These are phyloP conservation scores for Vespertilio murinus DNA, from an alignment of 2,797 vertebrate genomes.

Conservation along the genomic window DNA sequence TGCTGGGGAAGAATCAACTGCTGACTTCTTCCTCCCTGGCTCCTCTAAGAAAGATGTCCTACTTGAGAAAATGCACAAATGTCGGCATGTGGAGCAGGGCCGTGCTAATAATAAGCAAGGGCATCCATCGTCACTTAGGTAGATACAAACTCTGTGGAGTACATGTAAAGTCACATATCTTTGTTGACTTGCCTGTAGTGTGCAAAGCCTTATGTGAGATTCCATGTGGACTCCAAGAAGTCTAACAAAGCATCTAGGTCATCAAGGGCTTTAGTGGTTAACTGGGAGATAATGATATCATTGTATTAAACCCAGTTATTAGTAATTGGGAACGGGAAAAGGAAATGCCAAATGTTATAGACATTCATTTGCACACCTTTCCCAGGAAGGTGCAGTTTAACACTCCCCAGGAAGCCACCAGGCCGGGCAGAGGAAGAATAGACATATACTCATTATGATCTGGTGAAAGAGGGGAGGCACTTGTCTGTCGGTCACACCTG, in stretches of 20 bases:
- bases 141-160: background rate
- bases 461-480: too few species aligned
- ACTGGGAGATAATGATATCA: background rate
- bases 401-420: too few species aligned
- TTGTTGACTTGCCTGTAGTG: background rate
- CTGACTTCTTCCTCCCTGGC: background rate
- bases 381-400: too few species aligned
- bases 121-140: background rate
- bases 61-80: conserved; percentile 14
- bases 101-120: background rate
- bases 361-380: too few species aligned
- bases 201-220: background rate
- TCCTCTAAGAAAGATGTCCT: conserved; percentile 20
- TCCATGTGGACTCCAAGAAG: background rate
- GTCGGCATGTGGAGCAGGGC: background rate
- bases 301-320: too few species aligned
- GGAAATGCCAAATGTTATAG: too few species aligned
- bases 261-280: background rate
- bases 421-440: too few species aligned
- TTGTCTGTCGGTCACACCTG: too few species aligned
- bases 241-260: background rate
- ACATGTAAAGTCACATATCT: background rate
- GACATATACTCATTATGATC: too few species aligned
- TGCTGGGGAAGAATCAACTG: background rate
- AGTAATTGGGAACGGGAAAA: too few species aligned